Conservation (phyloP, 2,113 vertebrate genomes). For the Boleophthalmus pectinirostris region DNA sequence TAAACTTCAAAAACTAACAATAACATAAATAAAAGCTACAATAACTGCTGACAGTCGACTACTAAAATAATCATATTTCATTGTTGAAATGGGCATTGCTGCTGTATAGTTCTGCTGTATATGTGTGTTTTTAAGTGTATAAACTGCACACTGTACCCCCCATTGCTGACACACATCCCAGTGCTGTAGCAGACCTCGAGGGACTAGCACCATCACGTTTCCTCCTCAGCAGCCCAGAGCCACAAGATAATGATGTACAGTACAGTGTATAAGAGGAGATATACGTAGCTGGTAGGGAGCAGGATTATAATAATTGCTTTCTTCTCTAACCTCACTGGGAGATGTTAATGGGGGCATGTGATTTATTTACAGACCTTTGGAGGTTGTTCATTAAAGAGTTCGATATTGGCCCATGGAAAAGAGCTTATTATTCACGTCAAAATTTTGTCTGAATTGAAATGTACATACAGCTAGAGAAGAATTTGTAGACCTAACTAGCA, state of each 20-base stretch:
- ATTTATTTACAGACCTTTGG: conserved; percentile 5
- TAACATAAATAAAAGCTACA: neutral
- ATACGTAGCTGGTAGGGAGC: neutral
- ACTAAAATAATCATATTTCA: neutral
- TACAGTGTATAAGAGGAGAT: conserved; percentile 19
- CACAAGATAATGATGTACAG: conserved; percentile 70
- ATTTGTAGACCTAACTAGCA: neutral
- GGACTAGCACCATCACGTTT: conserved; percentile 32
- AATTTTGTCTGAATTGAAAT: neutral
- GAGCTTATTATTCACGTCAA: neutral
- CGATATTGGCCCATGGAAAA: neutral
- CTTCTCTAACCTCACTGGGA: conserved; percentile 5
- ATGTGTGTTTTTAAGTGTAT: conserved; percentile 6
- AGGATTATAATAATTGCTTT: conserved; percentile 23
- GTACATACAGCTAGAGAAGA: neutral
- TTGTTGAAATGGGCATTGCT: neutral
- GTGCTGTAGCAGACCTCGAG: conserved; percentile 50
- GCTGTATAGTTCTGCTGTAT: neutral
- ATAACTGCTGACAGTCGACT: neutral
- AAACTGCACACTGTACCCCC: conserved; percentile 6
- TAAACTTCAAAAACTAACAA: too few species aligned
- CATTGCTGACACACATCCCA: conserved; percentile 26
- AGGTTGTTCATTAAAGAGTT: neutral
- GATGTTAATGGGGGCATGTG: neutral
- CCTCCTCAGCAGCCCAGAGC: conserved; percentile 56